Evolutionary conservation across 1,140 invertebrate genomes (phyloP).

Genomic region (Drosophila subobscura): DNA sequence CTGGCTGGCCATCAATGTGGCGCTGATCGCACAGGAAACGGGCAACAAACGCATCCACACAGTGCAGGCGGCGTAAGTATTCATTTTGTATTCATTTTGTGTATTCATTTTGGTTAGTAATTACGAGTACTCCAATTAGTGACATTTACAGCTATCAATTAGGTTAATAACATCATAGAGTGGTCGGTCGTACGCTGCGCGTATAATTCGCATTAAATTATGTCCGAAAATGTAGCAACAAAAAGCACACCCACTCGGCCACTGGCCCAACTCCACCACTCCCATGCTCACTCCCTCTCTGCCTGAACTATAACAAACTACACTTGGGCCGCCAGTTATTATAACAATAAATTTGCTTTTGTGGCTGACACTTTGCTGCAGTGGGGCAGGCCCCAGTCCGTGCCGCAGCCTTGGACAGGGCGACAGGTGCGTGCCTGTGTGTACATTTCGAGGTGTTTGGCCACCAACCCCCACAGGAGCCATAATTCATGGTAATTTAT

Average conservation of each 20-base stretch:
- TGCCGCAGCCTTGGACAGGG: slow-evolving; percentile 10
- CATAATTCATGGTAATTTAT: slow-evolving; percentile 75
- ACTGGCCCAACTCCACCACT: slow-evolving; percentile 4
- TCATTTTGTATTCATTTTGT: background rate
- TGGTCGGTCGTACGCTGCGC: slow-evolving; percentile 17
- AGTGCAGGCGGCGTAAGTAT: slow-evolving; percentile 82
- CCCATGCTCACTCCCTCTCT: background rate
- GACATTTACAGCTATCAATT: slow-evolving; percentile 68
- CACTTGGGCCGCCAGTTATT: slow-evolving; percentile 36
- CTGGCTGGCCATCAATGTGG: slow-evolving; percentile 82
- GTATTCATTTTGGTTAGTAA: slow-evolving; percentile 3
- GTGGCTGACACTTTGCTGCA: slow-evolving; percentile 65
- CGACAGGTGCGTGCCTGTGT: slow-evolving; percentile 48
- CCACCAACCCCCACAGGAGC: slow-evolving; percentile 27
- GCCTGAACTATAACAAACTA: slow-evolving; percentile 23
- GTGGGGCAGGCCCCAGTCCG: slow-evolving; percentile 8
- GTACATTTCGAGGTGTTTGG: slow-evolving; percentile 19
- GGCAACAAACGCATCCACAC: slow-evolving; percentile 66
- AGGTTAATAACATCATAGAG: slow-evolving; percentile 63
- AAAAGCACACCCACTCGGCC: background rate
- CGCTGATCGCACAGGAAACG: slow-evolving; percentile 78
- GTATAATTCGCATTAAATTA: slow-evolving; percentile 61
- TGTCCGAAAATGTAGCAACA: slow-evolving; percentile 41
- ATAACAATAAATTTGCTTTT: slow-evolving; percentile 62
- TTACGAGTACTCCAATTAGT: slow-evolving; percentile 51